phyloP scores from a whole-genome alignment of 2,797 vertebrate species.

The Craterocephalus amniculus region DNA sequence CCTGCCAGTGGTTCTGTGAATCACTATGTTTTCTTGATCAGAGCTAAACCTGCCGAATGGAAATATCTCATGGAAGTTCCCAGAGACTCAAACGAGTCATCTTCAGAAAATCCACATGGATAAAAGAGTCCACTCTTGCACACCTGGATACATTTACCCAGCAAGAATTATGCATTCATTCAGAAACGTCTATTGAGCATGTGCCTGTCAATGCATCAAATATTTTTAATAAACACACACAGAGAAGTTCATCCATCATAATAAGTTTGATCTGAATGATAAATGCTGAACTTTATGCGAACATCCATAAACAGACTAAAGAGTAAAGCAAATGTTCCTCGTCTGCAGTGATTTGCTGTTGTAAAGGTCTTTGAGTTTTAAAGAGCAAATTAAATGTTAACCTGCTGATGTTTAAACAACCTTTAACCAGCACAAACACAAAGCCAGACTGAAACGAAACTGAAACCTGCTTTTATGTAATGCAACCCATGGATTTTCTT shows the following conservation, averaged over 20 bases:
- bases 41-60: neutral
- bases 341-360: neutral
- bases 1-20: constrained; percentile 24
- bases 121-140: neutral
- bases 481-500: neutral
- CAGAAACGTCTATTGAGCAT: neutral
- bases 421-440: constrained; percentile 23
- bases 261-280: neutral
- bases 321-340: neutral
- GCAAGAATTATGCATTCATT: neutral
- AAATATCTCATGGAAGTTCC: neutral
- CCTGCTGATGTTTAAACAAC: constrained; percentile 22
- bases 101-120: neutral
- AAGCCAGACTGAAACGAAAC: constrained; percentile 50
- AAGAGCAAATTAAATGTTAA: constrained; percentile 11
- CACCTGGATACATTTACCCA: neutral
- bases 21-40: constrained; percentile 17
- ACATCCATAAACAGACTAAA: neutral
- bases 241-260: neutral
- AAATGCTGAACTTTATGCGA: neutral
- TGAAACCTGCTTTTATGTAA: constrained; percentile 39
- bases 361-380: constrained; percentile 2
- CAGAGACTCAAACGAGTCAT: neutral
- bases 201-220: constrained; percentile 4
- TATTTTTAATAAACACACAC: neutral